Percentiles rank a stretch among this genome's conserved stretches.
These are phyloP conservation scores for Lordiphosa collinella DNA, from an alignment of 1,140 invertebrate species.

Conservation along the genomic window DNA sequence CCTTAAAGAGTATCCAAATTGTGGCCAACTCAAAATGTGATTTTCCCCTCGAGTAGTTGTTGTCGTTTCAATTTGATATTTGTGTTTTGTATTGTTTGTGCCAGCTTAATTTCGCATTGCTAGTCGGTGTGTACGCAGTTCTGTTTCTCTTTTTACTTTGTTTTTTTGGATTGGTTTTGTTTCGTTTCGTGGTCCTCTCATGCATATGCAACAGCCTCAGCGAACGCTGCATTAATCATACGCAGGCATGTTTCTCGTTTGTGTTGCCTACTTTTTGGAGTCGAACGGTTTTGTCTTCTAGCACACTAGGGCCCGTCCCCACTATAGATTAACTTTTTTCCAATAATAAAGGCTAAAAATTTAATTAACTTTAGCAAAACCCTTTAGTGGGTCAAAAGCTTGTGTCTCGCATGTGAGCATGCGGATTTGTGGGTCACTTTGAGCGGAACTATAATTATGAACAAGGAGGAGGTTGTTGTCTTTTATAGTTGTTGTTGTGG, in stretches of 20 bases:
- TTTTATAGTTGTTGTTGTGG: conserved; percentile 10
- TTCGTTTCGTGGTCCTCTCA: conserved; percentile 12
- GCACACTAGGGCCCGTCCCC: conserved; percentile 4
- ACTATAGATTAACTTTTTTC: conserved; percentile 5
- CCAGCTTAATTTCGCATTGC: conserved; percentile 28
- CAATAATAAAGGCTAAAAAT: conserved; percentile 42
- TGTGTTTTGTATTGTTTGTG: conserved; percentile 13
- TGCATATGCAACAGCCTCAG: conserved; percentile 69
- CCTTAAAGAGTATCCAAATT: conserved; percentile 9
- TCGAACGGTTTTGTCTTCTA: conserved; percentile 1
- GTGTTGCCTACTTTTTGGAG: conserved; percentile 34
- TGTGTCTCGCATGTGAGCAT: background rate
- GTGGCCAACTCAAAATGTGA: background rate
- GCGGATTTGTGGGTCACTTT: conserved; percentile 41
- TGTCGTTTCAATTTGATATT: conserved; percentile 40
- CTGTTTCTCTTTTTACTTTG: conserved; percentile 8
- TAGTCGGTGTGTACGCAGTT: conserved; percentile 42
- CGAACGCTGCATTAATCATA: conserved; percentile 66
- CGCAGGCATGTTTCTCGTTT: conserved; percentile 34
- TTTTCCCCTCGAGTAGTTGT: conserved; percentile 17
- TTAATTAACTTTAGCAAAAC: conserved; percentile 50
- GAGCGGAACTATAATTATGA: conserved; percentile 46
- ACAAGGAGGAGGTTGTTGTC: conserved; percentile 14
- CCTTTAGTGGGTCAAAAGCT: conserved; percentile 50
- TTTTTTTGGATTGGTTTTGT: conserved; percentile 6